phyloP scores from a whole-genome alignment of 2,113 vertebrate genomes.

The Cyanoderma ruficeps region DNA sequence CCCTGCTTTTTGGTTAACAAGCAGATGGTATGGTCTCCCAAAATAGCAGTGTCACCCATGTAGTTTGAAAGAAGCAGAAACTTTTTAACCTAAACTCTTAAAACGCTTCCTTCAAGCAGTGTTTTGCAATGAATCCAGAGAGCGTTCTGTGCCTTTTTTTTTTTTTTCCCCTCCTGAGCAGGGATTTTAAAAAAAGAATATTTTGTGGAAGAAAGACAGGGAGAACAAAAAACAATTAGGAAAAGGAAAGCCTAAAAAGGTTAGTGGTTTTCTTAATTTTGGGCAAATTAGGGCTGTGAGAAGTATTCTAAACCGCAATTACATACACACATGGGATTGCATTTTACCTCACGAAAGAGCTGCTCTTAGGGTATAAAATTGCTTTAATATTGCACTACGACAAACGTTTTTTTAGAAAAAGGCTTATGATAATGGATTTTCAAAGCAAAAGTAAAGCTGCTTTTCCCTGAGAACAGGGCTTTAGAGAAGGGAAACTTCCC shows the following conservation, averaged over 20 bases:
- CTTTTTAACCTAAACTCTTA: constrained; percentile 47
- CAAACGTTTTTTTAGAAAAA: constrained; percentile 45
- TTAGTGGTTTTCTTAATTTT: constrained; percentile 48
- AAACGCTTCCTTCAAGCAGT: constrained; percentile 2
- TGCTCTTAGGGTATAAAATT: constrained; percentile 71
- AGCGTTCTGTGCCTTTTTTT: not conserved
- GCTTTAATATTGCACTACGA: constrained; percentile 71
- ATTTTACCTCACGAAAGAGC: constrained; percentile 55
- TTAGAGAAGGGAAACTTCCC: constrained; percentile 59
- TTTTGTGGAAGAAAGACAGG: not conserved
- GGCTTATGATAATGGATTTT: constrained; percentile 74
- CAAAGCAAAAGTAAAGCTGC: constrained; percentile 65
- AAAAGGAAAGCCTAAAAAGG: constrained; percentile 23
- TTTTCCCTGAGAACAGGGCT: constrained; percentile 59
- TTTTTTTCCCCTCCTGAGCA: not conserved
- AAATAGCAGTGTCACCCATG: constrained; percentile 57
- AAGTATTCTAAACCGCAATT: constrained; percentile 51
- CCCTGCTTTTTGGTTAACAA: constrained; percentile 47
- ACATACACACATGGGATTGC: constrained; percentile 53
- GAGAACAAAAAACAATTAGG: constrained; percentile 25
- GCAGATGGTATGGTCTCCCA: constrained; percentile 39
- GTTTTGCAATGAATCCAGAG: constrained; percentile 35
- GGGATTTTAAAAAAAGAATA: not conserved
- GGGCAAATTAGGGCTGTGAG: constrained; percentile 20
- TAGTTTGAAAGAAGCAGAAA: constrained; percentile 39